These are phyloP conservation scores for Branchinecta sandiegonensis DNA, from an alignment of 2,888 invertebrate genomes.

Conservation along the genomic window DNA sequence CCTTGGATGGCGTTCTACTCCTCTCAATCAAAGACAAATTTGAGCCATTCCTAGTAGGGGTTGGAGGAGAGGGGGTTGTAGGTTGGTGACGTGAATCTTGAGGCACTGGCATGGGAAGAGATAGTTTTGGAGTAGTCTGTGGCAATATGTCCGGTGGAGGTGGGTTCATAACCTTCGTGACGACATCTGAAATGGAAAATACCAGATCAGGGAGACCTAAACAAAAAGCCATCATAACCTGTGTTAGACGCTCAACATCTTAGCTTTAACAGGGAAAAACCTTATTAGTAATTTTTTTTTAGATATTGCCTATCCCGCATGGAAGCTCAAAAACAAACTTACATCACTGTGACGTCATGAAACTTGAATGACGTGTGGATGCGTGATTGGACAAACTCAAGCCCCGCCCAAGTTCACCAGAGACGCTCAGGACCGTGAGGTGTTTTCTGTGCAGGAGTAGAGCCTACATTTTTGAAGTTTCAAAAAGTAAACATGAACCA, in stretches of 20 bases:
- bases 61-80: constrained; percentile 8
- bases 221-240: neutral
- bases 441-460: too few relatives aligned
- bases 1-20: constrained; percentile 5
- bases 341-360: too few relatives aligned
- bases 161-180: constrained; percentile 13
- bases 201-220: neutral
- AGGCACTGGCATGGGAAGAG: constrained; percentile 1
- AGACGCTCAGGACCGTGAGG: too few relatives aligned
- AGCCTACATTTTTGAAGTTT: too few relatives aligned
- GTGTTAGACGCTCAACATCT: neutral
- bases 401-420: too few relatives aligned
- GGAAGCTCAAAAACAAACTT: too few relatives aligned
- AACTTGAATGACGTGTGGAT: too few relatives aligned
- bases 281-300: too few relatives aligned
- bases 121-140: constrained; percentile 14
- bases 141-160: constrained; percentile 17
- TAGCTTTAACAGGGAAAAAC: too few relatives aligned
- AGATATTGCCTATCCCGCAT: too few relatives aligned
- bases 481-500: too few relatives aligned
- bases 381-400: too few relatives aligned
- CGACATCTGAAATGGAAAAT: neutral
- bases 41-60: neutral
- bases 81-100: neutral
- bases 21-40: neutral